Conservation (phyloP, 2,113 vertebrate genomes). For the Ondatra zibethicus region DNA sequence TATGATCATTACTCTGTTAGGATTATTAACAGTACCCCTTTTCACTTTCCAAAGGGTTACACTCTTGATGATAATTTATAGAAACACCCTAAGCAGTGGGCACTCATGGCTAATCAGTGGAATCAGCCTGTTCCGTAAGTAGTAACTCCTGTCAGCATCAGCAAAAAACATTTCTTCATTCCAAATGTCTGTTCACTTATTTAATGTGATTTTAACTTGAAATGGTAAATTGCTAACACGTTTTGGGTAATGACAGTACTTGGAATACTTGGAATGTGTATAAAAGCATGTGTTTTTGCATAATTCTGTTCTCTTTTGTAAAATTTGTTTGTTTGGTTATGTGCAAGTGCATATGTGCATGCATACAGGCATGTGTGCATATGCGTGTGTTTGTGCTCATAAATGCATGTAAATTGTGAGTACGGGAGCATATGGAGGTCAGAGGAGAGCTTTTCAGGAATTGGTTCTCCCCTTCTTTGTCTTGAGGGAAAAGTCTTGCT, state of each 20-base stretch:
- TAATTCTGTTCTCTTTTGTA: not conserved
- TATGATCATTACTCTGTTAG: not conserved
- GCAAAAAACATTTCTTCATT: not conserved
- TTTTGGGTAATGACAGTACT: not conserved
- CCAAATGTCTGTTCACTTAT: not conserved
- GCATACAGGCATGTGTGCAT: not conserved
- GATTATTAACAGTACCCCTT: too few species aligned
- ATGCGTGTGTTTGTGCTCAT: not conserved
- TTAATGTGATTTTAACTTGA: not conserved
- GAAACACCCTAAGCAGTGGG: not conserved
- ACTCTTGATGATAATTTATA: not conserved
- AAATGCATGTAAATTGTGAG: not conserved
- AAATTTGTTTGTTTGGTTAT: not conserved
- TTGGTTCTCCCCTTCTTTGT: not conserved
- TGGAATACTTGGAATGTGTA: not conserved
- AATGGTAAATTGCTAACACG: not conserved
- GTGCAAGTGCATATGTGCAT: not conserved
- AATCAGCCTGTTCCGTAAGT: not conserved
- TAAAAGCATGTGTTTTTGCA: not conserved
- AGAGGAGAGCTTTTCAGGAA: not conserved
- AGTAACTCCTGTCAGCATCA: not conserved
- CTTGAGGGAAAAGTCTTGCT: not conserved
- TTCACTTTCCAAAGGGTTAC: not conserved
- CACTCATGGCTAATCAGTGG: not conserved
- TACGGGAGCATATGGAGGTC: not conserved